Evolutionary conservation across 2,888 invertebrate genomes (phyloP), one percentile per base, ranked within the genome.

Genomic region (Phragmatobia fuliginosa): DNA sequence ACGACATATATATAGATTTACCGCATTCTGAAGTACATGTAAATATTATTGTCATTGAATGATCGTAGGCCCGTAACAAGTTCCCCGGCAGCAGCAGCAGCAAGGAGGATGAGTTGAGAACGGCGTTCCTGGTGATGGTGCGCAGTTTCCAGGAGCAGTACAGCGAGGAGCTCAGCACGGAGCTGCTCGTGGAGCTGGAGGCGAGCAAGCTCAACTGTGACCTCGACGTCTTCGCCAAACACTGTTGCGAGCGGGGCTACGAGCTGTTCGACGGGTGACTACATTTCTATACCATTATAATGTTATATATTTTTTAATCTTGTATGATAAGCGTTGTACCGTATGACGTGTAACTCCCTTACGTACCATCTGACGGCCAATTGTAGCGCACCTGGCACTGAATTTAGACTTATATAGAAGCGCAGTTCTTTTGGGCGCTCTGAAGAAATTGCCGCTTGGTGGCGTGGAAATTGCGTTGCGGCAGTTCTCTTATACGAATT

Each of bases 241-340:
- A 83, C 3, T 90, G 91, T 83, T 91, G 91, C 83, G 62, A 67
- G 0, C 85, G 91, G 71, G 84, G 90, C 25, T 78, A 88, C 65
- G 88, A 95, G 81, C 88, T 95, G 25, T 93, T 92, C 68, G 95
- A 96, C 56, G 91, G 84, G 95, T 95, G 70, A 78, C 88, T 75
- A 25, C 60, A 11, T 14, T 33, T 11, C 11, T n/a, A 32, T 6
- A 16, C 18, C 45, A 21, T 45, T 1, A 7, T 33, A 33, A 33
- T 33, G 7, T 6, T 33, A 33, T 33, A 33, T 7, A 33, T 33
- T 33, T 33, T 33, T 33, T 33, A 33, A 33, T 33, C 7, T 33
- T 33, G 33, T 7, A 7, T 33, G 7, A 6, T 33, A 7, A 33
- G 33, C 33, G 33, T 33, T 6, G 33, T 33, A 3, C 5, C 33